Percentiles rank a stretch among this genome's conserved stretches.
phyloP scores from a whole-genome alignment of 2,113 vertebrate genomes.

The Nothoprocta pentlandii region DNA sequence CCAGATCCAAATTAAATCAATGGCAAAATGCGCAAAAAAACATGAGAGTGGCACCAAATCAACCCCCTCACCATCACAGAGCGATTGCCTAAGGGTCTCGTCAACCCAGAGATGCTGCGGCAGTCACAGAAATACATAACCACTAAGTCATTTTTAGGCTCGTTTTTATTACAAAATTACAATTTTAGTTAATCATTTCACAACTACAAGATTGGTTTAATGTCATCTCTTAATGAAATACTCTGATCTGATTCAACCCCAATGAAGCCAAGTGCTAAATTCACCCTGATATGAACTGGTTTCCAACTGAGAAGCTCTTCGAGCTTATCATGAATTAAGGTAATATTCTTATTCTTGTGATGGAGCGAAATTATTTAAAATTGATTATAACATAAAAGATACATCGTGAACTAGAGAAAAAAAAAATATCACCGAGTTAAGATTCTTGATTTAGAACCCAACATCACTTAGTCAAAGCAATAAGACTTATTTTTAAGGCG shows the following conservation, averaged over 20 bases:
- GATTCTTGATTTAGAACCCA: conserved; percentile 52
- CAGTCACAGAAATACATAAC: conserved; percentile 42
- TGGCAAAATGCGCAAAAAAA: not conserved
- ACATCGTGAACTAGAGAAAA: not conserved
- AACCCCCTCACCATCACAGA: not conserved
- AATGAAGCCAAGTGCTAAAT: conserved; percentile 51
- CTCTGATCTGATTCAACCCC: not conserved
- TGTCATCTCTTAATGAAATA: not conserved
- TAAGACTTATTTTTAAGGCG: conserved; percentile 8
- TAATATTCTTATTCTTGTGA: not conserved
- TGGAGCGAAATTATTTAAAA: conserved; percentile 38
- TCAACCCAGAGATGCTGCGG: not conserved
- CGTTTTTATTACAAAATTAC: conserved; percentile 64
- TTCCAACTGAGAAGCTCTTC: not conserved
- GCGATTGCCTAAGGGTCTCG: not conserved
- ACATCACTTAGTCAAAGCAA: conserved; percentile 20
- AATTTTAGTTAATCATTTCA: conserved; percentile 36
- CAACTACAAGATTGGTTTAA: conserved; percentile 39
- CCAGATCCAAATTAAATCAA: rapidly evolving
- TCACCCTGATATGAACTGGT: not conserved
- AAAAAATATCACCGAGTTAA: not conserved
- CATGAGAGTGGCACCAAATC: not conserved
- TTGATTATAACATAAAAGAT: conserved; percentile 31
- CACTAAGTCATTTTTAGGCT: conserved; percentile 14
- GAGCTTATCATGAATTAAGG: conserved; percentile 26